These are phyloP conservation scores for Silurus aristotelis DNA, from an alignment of 2,797 vertebrate genomes.

Conservation along the genomic window DNA sequence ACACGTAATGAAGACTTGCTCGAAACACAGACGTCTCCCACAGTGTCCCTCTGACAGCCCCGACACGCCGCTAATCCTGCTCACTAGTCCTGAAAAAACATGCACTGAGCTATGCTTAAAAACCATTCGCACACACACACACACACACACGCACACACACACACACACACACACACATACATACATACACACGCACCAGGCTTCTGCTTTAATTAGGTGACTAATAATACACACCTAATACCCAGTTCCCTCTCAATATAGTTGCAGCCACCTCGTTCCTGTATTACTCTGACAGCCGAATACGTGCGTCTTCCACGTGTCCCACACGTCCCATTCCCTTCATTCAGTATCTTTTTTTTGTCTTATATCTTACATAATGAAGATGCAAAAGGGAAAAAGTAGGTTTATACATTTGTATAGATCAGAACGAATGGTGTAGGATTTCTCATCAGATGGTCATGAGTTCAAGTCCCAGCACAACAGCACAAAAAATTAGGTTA, in stretches of 20 bases:
- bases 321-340: not conserved
- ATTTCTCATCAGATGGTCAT: too few species aligned
- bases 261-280: not conserved
- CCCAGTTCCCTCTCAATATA: not conserved
- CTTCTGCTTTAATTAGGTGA: constrained; percentile 16
- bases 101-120: not conserved
- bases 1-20: not conserved
- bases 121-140: not conserved
- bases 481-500: too few species aligned
- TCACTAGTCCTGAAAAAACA: not conserved
- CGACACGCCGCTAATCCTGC: not conserved
- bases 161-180: not conserved
- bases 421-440: too few species aligned
- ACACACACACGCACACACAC: not conserved
- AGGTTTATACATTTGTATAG: too few species aligned
- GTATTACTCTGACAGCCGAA: not conserved
- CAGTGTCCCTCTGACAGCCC: not conserved
- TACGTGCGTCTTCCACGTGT: not conserved
- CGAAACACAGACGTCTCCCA: not conserved
- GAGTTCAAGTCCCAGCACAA: too few species aligned
- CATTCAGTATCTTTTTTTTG: not conserved
- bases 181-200: not conserved
- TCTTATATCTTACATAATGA: too few species aligned
- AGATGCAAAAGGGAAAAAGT: too few species aligned
- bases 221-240: constrained; percentile 11